Evolutionary conservation across 2,888 invertebrate genomes (phyloP), one percentile per base, ranked within the genome.

Genomic region (Dicranocentrus wangi): DNA sequence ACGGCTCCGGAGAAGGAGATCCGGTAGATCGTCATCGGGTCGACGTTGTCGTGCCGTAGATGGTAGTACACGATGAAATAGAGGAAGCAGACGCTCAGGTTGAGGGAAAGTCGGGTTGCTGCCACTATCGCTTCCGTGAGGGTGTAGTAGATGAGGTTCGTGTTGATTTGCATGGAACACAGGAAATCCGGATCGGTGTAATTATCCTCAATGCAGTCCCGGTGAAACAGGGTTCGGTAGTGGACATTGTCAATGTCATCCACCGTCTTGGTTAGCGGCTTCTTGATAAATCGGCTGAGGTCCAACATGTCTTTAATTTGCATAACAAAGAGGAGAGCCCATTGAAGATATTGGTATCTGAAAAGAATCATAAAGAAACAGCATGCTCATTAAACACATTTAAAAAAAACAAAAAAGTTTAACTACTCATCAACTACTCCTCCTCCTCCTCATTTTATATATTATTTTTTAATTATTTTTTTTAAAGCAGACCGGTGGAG

Each of bases 51-150:
- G 39, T 79, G 75, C 55, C 71, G 81, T 80, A 86, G 78, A 70
- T 86, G 83, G 68, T 83, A 85, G 79, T 87, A 86, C 25, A 84
- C 60, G 60, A 85, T 81, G 58, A 82, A 71, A 65, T 86, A 86
- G 1, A 87, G 66, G 10, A 82, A 72, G 58, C 82, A 82, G 21
- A 82, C 72, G 27, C 81, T 79, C 8, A 85, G 65, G 63, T 85
- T 84, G 8, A 85, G 60, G 2, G 82, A 81, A 21, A 85, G 58
- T 2, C 87, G 60, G 5, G 82, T 81, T 2, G 86, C 82, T 27
- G 82, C 81, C 7, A 73, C 47, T 8, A 80, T 66, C 3, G 82
- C 82, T 28, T 85, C 83, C 15, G 43, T 43, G 10, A 84, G 53
- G 15, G 79, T 80, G 55, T 80, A 83, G 47, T 73, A 73, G 61